Evolutionary conservation across 2,888 invertebrate species (phyloP).

Genomic region (Eupsilia transversa): DNA sequence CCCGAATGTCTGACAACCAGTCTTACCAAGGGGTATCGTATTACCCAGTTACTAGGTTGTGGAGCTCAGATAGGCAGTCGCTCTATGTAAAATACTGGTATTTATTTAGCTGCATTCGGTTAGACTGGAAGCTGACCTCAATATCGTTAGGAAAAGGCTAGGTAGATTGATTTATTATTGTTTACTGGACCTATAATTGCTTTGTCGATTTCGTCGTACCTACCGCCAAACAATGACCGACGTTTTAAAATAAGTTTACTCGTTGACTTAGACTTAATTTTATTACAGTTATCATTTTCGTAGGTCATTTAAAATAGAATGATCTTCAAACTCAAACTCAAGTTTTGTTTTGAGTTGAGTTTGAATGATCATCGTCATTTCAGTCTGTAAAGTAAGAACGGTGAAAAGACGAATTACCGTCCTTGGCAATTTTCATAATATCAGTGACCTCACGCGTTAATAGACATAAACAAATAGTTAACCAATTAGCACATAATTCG

Average conservation of each 20-base stretch:
- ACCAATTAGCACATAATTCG: constrained; percentile 26
- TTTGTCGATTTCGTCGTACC: not conserved
- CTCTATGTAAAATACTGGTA: no score
- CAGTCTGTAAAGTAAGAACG: not conserved
- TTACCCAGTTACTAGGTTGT: no score
- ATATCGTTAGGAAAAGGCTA: no score
- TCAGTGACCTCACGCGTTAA: constrained; percentile 4
- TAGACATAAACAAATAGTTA: constrained; percentile 20
- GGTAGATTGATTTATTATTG: no score
- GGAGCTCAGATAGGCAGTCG: no score
- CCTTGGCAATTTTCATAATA: not conserved
- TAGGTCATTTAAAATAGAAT: not conserved
- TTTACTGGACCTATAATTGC: no score
- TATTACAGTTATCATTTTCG: not conserved
- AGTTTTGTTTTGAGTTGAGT: no score
- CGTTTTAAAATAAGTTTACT: not conserved
- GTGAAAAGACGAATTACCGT: not conserved
- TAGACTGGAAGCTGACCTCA: no score
- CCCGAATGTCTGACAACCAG: no score
- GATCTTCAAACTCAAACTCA: no score
- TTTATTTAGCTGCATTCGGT: no score
- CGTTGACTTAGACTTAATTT: not conserved
- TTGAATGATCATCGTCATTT: not conserved
- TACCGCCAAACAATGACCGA: not conserved
- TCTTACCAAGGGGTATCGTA: no score